A percentile compares a stretch with the other conserved stretches of the same genome.
Conservation (phyloP, 1,140 invertebrate species). For the Saxidomus purpurata region DNA sequence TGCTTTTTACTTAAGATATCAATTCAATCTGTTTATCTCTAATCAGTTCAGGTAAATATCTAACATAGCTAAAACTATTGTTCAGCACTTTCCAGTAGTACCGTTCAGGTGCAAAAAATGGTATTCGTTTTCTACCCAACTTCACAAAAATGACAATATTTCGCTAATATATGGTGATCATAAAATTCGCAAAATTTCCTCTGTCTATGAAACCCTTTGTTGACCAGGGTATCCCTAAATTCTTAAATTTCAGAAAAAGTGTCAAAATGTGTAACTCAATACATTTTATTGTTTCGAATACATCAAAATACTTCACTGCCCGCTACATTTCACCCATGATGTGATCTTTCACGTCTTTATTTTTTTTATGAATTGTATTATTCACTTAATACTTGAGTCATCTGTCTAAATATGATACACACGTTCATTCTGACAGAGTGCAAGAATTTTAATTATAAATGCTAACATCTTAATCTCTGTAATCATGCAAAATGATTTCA, state of each 20-base stretch:
- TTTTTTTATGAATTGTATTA: constrained; percentile 5
- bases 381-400: constrained; percentile 46
- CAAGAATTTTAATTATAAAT: constrained; percentile 64
- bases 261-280: constrained; percentile 54
- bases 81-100: background rate
- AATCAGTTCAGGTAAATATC: constrained; percentile 40
- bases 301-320: constrained; percentile 15
- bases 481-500: constrained; percentile 46
- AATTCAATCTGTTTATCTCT: constrained; percentile 1
- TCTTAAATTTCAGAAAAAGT: constrained; percentile 48
- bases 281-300: constrained; percentile 48
- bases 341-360: constrained; percentile 9
- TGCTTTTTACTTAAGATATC: constrained; percentile 1
- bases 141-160: constrained; percentile 47
- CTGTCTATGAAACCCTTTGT: constrained; percentile 26
- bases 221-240: constrained; percentile 21
- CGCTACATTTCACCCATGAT: constrained; percentile 33
- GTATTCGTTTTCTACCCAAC: background rate
- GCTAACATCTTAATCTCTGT: constrained; percentile 41
- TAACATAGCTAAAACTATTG: constrained; percentile 27
- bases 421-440: constrained; percentile 48
- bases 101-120: constrained; percentile 30
- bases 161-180: constrained; percentile 33
- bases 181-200: constrained; percentile 29
- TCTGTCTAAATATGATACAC: constrained; percentile 42